Percentiles rank a stretch among this genome's conserved stretches.
Evolutionary conservation across 2,888 invertebrate species (phyloP).

Genomic region (Strigamia maritima): DNA sequence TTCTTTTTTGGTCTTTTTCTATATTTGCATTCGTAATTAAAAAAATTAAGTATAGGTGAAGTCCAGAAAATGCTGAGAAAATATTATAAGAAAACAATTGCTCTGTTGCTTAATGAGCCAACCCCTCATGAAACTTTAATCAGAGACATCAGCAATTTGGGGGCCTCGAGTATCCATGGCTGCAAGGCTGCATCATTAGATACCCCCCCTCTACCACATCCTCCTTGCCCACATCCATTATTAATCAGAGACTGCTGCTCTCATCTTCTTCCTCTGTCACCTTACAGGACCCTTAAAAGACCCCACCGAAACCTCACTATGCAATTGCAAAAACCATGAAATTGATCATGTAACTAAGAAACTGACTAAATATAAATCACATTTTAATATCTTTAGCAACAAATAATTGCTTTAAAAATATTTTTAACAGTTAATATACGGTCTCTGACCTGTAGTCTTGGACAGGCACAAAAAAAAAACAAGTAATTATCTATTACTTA

Average conservation of each 20-base stretch:
- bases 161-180: slow-evolving; percentile 20
- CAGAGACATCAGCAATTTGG: slow-evolving; percentile 38
- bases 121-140: slow-evolving; percentile 38
- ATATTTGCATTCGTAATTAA: neutral
- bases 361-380: neutral
- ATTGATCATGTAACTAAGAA: neutral
- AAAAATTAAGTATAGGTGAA: neutral
- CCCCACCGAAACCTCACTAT: neutral
- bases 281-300: neutral
- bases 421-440: no score
- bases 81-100: slow-evolving; percentile 24
- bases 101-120: slow-evolving; percentile 37
- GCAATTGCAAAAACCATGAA: neutral
- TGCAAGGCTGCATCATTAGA: slow-evolving; percentile 32
- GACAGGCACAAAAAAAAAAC: neutral
- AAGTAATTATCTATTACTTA: neutral
- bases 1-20: neutral
- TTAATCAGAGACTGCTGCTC: slow-evolving; percentile 5
- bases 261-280: neutral
- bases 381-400: neutral
- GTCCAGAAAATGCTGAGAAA: neutral
- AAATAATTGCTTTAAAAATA: no score
- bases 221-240: slow-evolving; percentile 8
- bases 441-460: neutral
- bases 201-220: slow-evolving; percentile 15